Evolutionary conservation across 2,113 vertebrate genomes (phyloP).

Genomic region (Dasypus novemcinctus): DNA sequence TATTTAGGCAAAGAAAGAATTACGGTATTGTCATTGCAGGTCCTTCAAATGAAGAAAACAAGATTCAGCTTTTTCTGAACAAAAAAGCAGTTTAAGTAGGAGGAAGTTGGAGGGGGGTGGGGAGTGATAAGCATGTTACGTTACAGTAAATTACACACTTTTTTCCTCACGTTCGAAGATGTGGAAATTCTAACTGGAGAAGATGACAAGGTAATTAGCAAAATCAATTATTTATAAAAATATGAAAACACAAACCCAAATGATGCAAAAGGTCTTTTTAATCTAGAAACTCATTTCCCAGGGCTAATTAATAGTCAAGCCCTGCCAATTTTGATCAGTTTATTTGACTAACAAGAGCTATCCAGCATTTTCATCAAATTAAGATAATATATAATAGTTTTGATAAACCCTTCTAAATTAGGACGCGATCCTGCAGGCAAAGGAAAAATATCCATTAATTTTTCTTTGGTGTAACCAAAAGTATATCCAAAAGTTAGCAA

Average conservation of each 20-base stretch:
- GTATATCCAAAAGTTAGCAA: slow-evolving; percentile 85
- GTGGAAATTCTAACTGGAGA: slow-evolving; percentile 87
- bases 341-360: slow-evolving; percentile 81
- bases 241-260: slow-evolving; percentile 87
- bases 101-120: not conserved
- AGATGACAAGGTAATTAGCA: slow-evolving; percentile 88
- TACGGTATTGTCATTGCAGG: slow-evolving; percentile 78
- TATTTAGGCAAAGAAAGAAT: slow-evolving; percentile 80
- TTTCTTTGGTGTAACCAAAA: slow-evolving; percentile 90
- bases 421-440: slow-evolving; percentile 82
- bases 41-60: slow-evolving; percentile 70
- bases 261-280: slow-evolving; percentile 83
- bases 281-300: slow-evolving; percentile 82
- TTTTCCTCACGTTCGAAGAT: slow-evolving; percentile 84
- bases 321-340: slow-evolving; percentile 78
- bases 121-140: slow-evolving; percentile 80
- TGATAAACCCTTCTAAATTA: slow-evolving; percentile 79
- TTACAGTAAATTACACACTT: slow-evolving; percentile 94
- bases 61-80: slow-evolving; percentile 79
- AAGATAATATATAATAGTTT: slow-evolving; percentile 79
- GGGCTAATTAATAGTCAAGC: slow-evolving; percentile 76
- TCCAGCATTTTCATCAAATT: slow-evolving; percentile 76
- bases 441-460: slow-evolving; percentile 85
- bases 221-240: slow-evolving; percentile 90
- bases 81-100: slow-evolving; percentile 52